A percentile compares a stretch with the other conserved stretches of the same genome.
These are phyloP conservation scores for Cheilosia vernalis DNA, from an alignment of 2,888 invertebrate genomes.

Conservation along the genomic window DNA sequence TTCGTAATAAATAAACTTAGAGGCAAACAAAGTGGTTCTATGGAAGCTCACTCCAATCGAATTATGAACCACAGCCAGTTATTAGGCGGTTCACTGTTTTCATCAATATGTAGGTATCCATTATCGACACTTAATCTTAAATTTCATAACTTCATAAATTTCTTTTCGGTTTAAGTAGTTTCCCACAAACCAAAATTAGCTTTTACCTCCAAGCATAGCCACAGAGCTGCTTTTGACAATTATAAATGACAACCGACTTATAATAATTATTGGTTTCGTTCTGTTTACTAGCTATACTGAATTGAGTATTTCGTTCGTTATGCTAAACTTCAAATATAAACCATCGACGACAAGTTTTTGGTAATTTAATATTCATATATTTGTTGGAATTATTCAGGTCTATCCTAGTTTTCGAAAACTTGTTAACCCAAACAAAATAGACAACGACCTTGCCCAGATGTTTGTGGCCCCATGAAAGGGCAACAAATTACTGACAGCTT, in stretches of 20 bases:
- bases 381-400: not conserved
- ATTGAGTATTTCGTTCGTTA: constrained; percentile 52
- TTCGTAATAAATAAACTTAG: not conserved
- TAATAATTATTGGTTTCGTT: constrained; percentile 28
- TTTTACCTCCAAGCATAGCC: constrained; percentile 3
- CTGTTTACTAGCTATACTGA: constrained; percentile 24
- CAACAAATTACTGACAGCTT: constrained; percentile 34
- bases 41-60: not conserved
- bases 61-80: constrained; percentile 16
- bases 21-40: not conserved
- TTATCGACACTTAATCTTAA: not conserved
- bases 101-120: not conserved
- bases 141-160: not conserved
- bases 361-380: too few species aligned
- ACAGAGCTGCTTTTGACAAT: not conserved
- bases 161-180: not conserved
- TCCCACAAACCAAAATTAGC: constrained; percentile 20
- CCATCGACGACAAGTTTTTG: constrained; percentile 32
- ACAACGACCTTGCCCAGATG: constrained; percentile 23
- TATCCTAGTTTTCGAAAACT: constrained; percentile 3
- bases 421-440: not conserved
- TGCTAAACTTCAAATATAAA: constrained; percentile 47
- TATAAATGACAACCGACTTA: constrained; percentile 11
- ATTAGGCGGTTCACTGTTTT: constrained; percentile 15
- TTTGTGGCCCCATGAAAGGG: not conserved